Evolutionary conservation across 2,888 invertebrate genomes (phyloP).

Genomic region (Chloromyia formosa): DNA sequence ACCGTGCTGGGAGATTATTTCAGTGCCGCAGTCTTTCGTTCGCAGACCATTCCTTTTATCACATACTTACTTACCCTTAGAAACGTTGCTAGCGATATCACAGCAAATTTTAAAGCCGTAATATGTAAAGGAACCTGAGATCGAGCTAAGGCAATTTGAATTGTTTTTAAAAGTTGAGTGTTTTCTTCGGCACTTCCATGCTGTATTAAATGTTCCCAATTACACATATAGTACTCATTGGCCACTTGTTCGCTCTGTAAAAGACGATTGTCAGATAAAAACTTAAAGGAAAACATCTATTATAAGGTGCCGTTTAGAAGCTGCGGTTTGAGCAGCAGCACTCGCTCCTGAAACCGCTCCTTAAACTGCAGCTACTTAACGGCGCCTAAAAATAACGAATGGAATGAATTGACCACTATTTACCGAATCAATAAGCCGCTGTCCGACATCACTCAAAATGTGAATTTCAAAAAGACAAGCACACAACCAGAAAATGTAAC

Average conservation of each 20-base stretch:
- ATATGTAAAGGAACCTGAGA: constrained; percentile 42
- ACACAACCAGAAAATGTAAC: constrained; percentile 42
- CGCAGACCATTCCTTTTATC: too few species aligned
- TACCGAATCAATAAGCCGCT: constrained; percentile 41
- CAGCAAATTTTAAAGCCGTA: constrained; percentile 42
- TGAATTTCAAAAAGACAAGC: constrained; percentile 34
- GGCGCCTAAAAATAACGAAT: not conserved
- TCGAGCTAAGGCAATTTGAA: constrained; percentile 40
- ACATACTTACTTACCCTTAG: constrained; percentile 25
- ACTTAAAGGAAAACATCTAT: too few species aligned
- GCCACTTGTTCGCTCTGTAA: constrained; percentile 42
- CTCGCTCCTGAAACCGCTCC: too few species aligned
- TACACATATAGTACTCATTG: constrained; percentile 41
- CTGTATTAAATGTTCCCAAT: constrained; percentile 43
- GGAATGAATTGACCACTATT: not conserved
- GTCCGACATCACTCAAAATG: constrained; percentile 34
- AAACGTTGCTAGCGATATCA: constrained; percentile 39
- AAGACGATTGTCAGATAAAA: not conserved
- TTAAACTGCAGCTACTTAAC: too few species aligned
- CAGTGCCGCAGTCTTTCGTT: too few species aligned
- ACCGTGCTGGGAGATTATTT: too few species aligned
- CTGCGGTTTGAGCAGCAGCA: too few species aligned
- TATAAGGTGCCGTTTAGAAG: too few species aligned
- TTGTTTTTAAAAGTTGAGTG: constrained; percentile 14
- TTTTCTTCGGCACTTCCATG: constrained; percentile 24